Evolutionary conservation across 1,140 invertebrate species (phyloP).

Genomic region (Drosophila teissieri): DNA sequence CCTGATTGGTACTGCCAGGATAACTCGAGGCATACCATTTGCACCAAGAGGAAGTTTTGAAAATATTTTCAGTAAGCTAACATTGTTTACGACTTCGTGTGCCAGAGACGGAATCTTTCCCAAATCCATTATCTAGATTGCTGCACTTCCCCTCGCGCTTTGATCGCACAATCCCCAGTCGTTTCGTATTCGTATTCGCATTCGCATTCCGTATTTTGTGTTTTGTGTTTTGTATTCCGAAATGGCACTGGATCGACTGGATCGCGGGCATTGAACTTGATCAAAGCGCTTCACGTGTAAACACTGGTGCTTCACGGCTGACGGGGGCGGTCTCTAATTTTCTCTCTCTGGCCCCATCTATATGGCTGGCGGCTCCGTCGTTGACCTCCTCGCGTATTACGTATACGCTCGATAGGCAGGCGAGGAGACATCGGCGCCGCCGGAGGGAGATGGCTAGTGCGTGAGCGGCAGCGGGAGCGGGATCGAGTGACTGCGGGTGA

Average conservation of each 20-base stretch:
- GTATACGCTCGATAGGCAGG: slow-evolving; percentile 21
- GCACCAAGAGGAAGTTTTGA: too few relatives aligned
- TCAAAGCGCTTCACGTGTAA: slow-evolving; percentile 25
- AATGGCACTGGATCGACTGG: slow-evolving; percentile 4
- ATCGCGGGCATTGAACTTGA: slow-evolving; percentile 13
- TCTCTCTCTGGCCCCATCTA: not conserved
- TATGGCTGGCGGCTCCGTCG: slow-evolving; percentile 8
- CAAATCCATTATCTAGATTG: slow-evolving; percentile 9
- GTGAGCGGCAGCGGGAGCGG: slow-evolving; percentile 15
- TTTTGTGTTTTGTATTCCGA: slow-evolving; percentile 9
- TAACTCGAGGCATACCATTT: too few relatives aligned
- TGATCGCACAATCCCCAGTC: slow-evolving; percentile 1
- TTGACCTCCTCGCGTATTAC: slow-evolving; percentile 42
- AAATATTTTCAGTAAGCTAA: too few relatives aligned
- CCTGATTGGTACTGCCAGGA: too few relatives aligned
- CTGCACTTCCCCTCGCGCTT: not conserved
- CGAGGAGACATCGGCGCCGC: not conserved
- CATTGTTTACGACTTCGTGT: not conserved
- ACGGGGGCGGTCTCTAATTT: slow-evolving; percentile 25
- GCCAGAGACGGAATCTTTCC: not conserved
- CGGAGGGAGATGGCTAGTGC: slow-evolving; percentile 21
- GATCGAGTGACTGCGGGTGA: slow-evolving; percentile 15
- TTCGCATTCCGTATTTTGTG: not conserved
- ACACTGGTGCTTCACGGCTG: not conserved
- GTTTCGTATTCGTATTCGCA: not conserved